These are phyloP conservation scores for Spisula subtruncata DNA, from an alignment of 2,888 invertebrate species.

Conservation along the genomic window DNA sequence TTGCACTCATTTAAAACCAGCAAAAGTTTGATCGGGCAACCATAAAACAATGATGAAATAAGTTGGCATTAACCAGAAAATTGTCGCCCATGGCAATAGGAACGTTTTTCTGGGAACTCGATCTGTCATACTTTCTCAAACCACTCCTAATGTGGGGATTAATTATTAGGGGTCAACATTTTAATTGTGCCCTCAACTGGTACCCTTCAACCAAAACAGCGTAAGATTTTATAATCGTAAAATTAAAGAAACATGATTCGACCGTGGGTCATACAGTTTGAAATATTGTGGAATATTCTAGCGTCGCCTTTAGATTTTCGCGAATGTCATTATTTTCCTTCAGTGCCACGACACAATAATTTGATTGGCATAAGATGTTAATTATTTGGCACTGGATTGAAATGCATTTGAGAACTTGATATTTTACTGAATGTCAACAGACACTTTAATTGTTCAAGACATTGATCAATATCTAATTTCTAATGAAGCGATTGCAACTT, in stretches of 20 bases:
- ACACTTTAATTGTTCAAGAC: no score
- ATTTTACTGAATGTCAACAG: no score
- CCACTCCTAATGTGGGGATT: conserved; percentile 39
- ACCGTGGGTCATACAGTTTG: background rate
- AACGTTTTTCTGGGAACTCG: conserved; percentile 55
- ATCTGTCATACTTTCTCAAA: conserved; percentile 51
- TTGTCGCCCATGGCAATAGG: conserved; percentile 30
- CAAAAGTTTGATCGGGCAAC: conserved; percentile 39
- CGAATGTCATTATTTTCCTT: background rate
- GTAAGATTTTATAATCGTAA: conserved; percentile 18
- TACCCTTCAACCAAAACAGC: background rate
- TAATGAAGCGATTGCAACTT: no score
- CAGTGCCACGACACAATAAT: no score
- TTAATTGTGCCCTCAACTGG: conserved; percentile 27
- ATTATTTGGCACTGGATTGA: no score
- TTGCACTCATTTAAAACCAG: conserved; percentile 47
- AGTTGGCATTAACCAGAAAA: conserved; percentile 27
- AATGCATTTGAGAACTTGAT: no score
- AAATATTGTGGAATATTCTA: background rate
- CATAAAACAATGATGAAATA: conserved; percentile 35
- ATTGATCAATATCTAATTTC: no score
- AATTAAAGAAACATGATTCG: background rate
- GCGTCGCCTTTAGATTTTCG: background rate
- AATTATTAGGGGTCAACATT: conserved; percentile 48
- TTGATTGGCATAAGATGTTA: no score